phyloP scores from a whole-genome alignment of 2,888 invertebrate species.

The Chalcis sispes region DNA sequence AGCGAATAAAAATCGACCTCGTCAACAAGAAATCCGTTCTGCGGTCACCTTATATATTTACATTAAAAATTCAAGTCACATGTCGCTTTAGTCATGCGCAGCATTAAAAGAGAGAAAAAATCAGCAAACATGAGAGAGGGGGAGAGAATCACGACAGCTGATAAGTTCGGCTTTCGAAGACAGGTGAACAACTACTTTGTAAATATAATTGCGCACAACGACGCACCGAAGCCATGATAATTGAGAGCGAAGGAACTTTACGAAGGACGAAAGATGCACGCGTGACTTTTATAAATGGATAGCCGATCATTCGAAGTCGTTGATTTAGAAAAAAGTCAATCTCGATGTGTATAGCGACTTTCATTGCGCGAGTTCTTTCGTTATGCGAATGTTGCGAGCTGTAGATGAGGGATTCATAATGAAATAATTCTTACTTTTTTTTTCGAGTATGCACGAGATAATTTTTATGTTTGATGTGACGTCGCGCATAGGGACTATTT shows the following conservation, averaged over 20 bases:
- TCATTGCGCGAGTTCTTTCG: too few relatives aligned
- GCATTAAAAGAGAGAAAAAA: background rate
- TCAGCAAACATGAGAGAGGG: background rate
- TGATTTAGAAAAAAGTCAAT: constrained; percentile 51
- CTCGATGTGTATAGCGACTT: too few relatives aligned
- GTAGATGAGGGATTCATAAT: too few relatives aligned
- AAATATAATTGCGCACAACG: too few relatives aligned
- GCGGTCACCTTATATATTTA: background rate
- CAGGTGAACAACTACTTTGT: constrained; percentile 30
- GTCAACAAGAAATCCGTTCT: background rate
- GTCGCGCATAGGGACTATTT: background rate
- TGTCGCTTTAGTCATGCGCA: background rate
- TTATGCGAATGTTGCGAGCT: too few relatives aligned
- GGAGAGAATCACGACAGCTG: constrained; percentile 7
- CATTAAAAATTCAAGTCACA: constrained; percentile 43
- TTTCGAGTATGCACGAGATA: too few relatives aligned
- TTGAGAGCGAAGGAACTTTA: constrained; percentile 44
- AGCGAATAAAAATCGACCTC: background rate
- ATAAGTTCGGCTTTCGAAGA: constrained; percentile 23
- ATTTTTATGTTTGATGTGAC: background rate
- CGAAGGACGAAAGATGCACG: background rate
- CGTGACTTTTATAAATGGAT: background rate
- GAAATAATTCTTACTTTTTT: too few relatives aligned
- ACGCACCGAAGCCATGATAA: constrained; percentile 21
- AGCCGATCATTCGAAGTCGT: too few relatives aligned